These are phyloP conservation scores for Octopus sinensis DNA, from an alignment of 1,140 invertebrate genomes.

Conservation along the genomic window DNA sequence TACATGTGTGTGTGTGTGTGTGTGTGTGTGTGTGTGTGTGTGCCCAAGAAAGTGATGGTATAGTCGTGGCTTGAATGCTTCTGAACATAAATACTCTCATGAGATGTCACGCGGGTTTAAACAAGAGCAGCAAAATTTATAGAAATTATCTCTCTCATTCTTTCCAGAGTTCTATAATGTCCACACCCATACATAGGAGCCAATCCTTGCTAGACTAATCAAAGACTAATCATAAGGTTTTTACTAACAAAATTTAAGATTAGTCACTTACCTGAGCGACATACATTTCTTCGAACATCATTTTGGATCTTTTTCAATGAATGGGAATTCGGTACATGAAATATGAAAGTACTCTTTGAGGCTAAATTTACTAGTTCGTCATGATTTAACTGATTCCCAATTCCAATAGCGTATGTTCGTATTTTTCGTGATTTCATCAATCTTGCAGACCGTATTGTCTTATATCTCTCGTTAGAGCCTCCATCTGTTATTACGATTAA, in stretches of 20 bases:
- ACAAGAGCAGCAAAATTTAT: too few relatives aligned
- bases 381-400: constrained; percentile 34
- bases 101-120: too few relatives aligned
- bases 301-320: constrained; percentile 12
- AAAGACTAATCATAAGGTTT: too few relatives aligned
- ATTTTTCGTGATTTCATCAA: constrained; percentile 18
- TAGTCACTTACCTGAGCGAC: neutral
- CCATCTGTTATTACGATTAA: constrained; percentile 48
- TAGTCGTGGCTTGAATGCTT: too few relatives aligned
- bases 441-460: constrained; percentile 32
- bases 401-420: constrained; percentile 41
- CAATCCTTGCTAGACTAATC: too few relatives aligned
- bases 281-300: neutral
- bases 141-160: too few relatives aligned
- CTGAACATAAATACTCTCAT: too few relatives aligned
- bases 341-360: constrained; percentile 24
- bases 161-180: too few relatives aligned
- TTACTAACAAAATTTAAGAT: too few relatives aligned
- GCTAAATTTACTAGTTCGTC: constrained; percentile 38
- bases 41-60: neutral
- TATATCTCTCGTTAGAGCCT: constrained; percentile 35
- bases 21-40: neutral
- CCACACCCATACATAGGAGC: too few relatives aligned
- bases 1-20: neutral
- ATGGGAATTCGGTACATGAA: constrained; percentile 34